A percentile compares a stretch with the other conserved stretches of the same genome.
These are phyloP conservation scores for Kryphioiulus occultus DNA, from an alignment of 2,888 invertebrate species.

Conservation along the genomic window DNA sequence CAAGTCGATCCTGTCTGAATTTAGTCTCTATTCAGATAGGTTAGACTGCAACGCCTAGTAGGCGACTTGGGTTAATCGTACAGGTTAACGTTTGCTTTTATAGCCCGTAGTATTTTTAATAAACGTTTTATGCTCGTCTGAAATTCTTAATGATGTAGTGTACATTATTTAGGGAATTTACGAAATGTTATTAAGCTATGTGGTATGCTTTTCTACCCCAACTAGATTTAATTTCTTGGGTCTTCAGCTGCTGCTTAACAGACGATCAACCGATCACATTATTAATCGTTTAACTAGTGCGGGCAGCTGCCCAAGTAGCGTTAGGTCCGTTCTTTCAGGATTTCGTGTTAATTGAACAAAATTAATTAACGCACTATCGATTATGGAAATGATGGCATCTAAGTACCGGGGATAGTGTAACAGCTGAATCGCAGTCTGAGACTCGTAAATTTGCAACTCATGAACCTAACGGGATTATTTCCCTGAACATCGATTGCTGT, in stretches of 20 bases:
- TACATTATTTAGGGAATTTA: not conserved
- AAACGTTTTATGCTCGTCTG: not conserved
- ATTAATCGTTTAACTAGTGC: not conserved
- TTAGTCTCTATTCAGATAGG: too few species aligned
- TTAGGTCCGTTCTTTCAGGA: not conserved
- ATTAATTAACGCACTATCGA: not conserved
- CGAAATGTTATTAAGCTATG: not conserved
- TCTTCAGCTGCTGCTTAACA: not conserved
- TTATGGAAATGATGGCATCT: not conserved
- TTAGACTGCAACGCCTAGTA: not conserved
- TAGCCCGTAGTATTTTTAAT: not conserved
- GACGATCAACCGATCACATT: not conserved
- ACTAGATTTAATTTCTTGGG: not conserved
- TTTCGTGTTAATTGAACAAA: not conserved
- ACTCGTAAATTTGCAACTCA: not conserved
- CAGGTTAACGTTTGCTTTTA: not conserved
- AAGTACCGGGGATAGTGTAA: not conserved
- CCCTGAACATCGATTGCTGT: not conserved
- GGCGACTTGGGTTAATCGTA: not conserved
- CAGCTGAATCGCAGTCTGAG: not conserved
- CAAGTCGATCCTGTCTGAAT: not conserved
- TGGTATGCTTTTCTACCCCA: not conserved
- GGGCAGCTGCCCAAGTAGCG: not conserved
- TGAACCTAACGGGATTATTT: constrained; percentile 1
- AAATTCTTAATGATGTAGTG: not conserved